Conservation (phyloP, 2,797 vertebrate species). For the Myotis daubentonii region DNA sequence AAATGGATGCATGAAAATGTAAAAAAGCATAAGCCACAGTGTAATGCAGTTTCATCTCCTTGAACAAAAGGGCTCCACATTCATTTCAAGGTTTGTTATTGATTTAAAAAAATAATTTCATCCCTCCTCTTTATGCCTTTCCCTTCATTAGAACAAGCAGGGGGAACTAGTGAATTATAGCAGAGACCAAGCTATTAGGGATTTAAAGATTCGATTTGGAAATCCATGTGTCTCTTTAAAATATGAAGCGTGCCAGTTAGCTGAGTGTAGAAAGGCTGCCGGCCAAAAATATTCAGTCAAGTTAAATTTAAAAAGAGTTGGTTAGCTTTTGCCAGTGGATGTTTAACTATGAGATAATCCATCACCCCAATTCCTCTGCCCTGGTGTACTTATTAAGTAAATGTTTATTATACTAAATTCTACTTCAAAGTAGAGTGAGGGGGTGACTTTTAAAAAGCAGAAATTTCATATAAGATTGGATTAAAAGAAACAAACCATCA, state of each 20-base stretch:
- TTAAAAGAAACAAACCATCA: slow-evolving; percentile 33
- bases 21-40: not conserved
- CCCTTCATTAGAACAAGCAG: slow-evolving; percentile 39
- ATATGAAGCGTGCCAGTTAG: not conserved
- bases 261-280: not conserved
- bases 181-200: not conserved
- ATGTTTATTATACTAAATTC: slow-evolving; percentile 75
- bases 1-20: not conserved
- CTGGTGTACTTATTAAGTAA: slow-evolving; percentile 64
- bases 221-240: slow-evolving; percentile 52
- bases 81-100: slow-evolving; percentile 35
- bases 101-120: slow-evolving; percentile 34
- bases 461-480: not conserved
- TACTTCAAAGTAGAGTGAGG: slow-evolving; percentile 10
- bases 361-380: slow-evolving; percentile 41
- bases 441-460: slow-evolving; percentile 14
- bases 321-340: slow-evolving; percentile 50
- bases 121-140: not conserved
- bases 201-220: slow-evolving; percentile 60
- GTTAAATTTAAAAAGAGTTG: slow-evolving; percentile 23
- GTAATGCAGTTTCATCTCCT: not conserved
- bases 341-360: slow-evolving; percentile 60
- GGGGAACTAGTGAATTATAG: slow-evolving; percentile 43
- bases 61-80: not conserved
- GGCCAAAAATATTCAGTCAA: slow-evolving; percentile 11